Base-by-base conservation (phyloP, 2,888 invertebrate species). In the Epistrophe grossulariae region DNA sequence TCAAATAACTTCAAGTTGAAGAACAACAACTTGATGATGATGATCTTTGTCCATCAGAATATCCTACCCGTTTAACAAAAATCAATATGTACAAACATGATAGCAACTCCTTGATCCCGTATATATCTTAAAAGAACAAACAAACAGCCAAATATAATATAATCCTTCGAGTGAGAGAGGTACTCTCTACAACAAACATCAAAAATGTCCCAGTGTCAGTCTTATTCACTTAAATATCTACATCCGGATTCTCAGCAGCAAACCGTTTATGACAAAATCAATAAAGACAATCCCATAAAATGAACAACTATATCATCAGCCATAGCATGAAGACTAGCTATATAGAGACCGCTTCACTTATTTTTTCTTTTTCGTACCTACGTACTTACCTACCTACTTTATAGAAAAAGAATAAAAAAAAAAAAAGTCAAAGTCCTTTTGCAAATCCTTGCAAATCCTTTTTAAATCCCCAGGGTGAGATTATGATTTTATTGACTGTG, bases 401-500 rank as follows among this genome's bases (percentile, higher is more conserved):
- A 38, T 43, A 70, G 45, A 59, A 55, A 59, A 73, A 24, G 24
- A 24, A 24, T 24, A 24, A 24, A 66, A 78, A 50, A 48, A 59
- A 55, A 66, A 68, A 66, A 78, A 43, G 45, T 72, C 74, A 84
- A 74, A 50, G 35, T 71, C 76, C 60, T 79, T 64, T 64, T 79
- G 76, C 76, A 72, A 81, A 85, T 81, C 77, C 81, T 73, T 73
- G 60, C 77, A 78, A 84, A 84, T 84, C 84, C 80, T 48, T 66
- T 66, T 71, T 28, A 73, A 81, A 73, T 82, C 85, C 82, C 82
- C 48, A 64, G 78, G 70, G 85, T 57, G n/a, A 78, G 85, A 81
- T 85, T 85, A 85, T 82, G 77, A 85, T 85, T 85, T 85, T 82
- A 85, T 82, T 85, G 82, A 82, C 81, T 82, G 64, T 72, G 72